A percentile compares a stretch with the other conserved stretches of the same genome.
These are phyloP conservation scores for Sesamia nonagrioides DNA, from an alignment of 1,140 invertebrate genomes.

Conservation along the genomic window DNA sequence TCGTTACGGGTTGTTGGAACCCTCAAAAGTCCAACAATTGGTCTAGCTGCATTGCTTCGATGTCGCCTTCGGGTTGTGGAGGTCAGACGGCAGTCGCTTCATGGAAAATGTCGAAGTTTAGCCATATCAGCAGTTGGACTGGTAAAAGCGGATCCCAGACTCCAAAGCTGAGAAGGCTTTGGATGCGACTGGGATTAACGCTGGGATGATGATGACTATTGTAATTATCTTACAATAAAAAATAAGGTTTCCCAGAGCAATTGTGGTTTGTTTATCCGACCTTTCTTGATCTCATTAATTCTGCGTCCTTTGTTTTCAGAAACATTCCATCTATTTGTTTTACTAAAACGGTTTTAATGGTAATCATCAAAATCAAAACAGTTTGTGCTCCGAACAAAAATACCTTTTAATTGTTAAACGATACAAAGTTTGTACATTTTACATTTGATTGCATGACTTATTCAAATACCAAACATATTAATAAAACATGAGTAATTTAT, in stretches of 20 bases:
- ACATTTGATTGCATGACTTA: constrained; percentile 15
- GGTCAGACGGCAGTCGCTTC: too few species aligned
- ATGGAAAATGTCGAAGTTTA: too few species aligned
- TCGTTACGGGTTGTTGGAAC: too few species aligned
- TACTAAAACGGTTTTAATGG: constrained; percentile 35
- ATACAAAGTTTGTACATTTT: constrained; percentile 15
- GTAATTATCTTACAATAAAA: constrained; percentile 19
- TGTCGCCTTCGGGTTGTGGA: too few species aligned
- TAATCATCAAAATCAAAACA: constrained; percentile 8
- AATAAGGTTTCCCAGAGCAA: constrained; percentile 1
- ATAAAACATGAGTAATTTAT: not conserved
- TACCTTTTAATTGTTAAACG: constrained; percentile 18
- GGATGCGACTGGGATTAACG: too few species aligned
- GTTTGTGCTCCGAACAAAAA: not conserved
- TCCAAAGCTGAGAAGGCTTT: too few species aligned
- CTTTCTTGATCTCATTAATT: constrained; percentile 42
- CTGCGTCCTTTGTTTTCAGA: constrained; percentile 16
- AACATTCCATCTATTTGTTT: constrained; percentile 26
- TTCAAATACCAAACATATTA: constrained; percentile 13
- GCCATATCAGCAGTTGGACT: too few species aligned
- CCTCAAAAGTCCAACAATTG: too few species aligned
- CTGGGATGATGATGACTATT: too few species aligned
- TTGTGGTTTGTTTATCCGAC: constrained; percentile 32
- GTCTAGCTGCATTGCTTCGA: too few species aligned
- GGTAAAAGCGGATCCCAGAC: too few species aligned